Conservation (phyloP, 2,113 vertebrate species). For the Bubo blakistoni region DNA sequence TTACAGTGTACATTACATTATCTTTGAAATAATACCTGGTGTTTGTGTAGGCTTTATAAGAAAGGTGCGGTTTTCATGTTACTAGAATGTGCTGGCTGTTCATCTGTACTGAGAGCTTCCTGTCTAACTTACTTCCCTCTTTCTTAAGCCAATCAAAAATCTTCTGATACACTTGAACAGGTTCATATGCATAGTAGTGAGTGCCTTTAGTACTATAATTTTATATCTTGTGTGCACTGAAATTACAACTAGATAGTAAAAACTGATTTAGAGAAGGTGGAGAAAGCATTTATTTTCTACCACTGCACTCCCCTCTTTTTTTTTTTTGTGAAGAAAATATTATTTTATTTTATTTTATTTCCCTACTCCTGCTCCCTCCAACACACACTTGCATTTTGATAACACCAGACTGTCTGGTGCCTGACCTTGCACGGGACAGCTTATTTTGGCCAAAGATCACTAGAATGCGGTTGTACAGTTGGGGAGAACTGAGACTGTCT, state of each 20-base stretch:
- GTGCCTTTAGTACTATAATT: background rate
- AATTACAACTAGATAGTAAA: background rate
- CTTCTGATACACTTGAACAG: background rate
- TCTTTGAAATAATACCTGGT: background rate
- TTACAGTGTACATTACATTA: background rate
- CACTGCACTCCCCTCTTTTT: rapidly evolving
- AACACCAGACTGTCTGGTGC: background rate
- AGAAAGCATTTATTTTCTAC: background rate
- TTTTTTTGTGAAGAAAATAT: background rate
- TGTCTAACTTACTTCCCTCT: background rate
- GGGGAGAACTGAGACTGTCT: background rate
- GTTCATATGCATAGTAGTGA: background rate
- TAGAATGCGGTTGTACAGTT: background rate
- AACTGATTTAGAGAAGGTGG: background rate
- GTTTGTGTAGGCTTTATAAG: background rate
- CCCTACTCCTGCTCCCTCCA: background rate
- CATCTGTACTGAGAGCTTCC: background rate
- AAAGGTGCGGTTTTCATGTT: background rate
- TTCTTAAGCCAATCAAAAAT: background rate
- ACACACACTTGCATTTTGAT: background rate
- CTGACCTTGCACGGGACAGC: background rate
- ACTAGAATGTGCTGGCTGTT: background rate
- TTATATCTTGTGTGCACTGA: background rate
- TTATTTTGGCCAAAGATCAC: background rate
- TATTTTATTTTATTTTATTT: background rate